Percentiles rank a stretch among this genome's conserved stretches.
Conservation (phyloP, 1,140 invertebrate species). For the Drosophila bocqueti region DNA sequence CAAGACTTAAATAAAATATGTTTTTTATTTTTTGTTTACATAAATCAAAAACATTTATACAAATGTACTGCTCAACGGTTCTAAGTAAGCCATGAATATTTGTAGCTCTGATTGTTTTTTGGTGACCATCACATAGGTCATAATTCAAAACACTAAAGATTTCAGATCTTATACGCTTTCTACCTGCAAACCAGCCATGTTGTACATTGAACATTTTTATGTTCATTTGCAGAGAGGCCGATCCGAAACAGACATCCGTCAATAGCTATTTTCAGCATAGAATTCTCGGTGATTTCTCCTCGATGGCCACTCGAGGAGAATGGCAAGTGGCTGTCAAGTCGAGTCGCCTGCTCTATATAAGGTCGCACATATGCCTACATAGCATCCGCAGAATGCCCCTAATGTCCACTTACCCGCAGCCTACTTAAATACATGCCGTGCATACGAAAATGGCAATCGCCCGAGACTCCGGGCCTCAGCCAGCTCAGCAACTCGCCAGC, state of each 20-base stretch:
- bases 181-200: conserved; percentile 8
- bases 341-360: conserved; percentile 70
- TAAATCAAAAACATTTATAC: background rate
- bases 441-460: conserved; percentile 64
- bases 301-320: conserved; percentile 39
- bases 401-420: conserved; percentile 75
- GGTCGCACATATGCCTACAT: conserved; percentile 72
- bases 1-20: background rate
- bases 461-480: conserved; percentile 3
- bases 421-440: conserved; percentile 77
- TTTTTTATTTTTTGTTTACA: background rate
- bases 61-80: background rate
- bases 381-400: conserved; percentile 71
- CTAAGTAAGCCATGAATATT: background rate
- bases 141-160: conserved; percentile 16
- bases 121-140: background rate
- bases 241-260: conserved; percentile 42
- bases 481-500: conserved; percentile 7
- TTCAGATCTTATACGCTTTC: conserved; percentile 13
- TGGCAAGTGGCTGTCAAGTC: conserved; percentile 67
- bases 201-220: conserved; percentile 22
- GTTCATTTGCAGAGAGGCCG: conserved; percentile 16
- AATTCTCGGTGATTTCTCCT: conserved; percentile 66
- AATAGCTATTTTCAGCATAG: conserved; percentile 50
- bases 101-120: background rate